Base-by-base conservation (phyloP, 2,888 invertebrate genomes). In the Lingula anatina region DNA sequence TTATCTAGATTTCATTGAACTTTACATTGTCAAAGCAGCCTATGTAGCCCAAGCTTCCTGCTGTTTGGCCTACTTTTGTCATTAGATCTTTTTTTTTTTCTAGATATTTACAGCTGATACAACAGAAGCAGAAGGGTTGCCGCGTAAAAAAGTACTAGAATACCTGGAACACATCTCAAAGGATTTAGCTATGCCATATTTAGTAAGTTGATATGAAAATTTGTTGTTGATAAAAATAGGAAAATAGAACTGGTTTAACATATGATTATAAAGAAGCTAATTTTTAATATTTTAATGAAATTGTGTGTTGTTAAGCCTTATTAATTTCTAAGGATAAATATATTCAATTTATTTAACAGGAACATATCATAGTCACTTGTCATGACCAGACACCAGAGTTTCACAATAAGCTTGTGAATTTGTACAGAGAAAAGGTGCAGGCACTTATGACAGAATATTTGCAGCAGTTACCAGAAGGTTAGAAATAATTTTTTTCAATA, bases 361-460 rank as follows among this genome's bases (percentile, higher is more conserved):
- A 97, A 72, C 95, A 99, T 72, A 85, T 97, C 0, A 89, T 99
- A 26, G 83, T 87, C 55, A 83, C 84, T 2, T 96, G 96, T 93
- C 84, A 86, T 54, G 97, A 99, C 60, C 83, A 82, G 0, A 89
- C 87, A 69, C 82, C 89, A 0, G 72, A 88, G 43, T 90, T 94
- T 66, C 97, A 99, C 76, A 94, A 97, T 71, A 87, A 88, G 2
- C 79, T 99, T 44, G 85, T 94, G 3, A 88, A 89, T 68, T 88
- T 90, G 73, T 94, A 96, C 66, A 84, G 89, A 56, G 90, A 91
- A 61, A 87, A 87, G 47, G 74, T 80, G 9, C 73, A 77, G 44
- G 48, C 48, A 3, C 62, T 76, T 28, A 69, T 76, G 64, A 62
- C 64, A 23, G 76, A 79, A 36, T 79, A 79, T 59, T 56, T 76